Evolutionary conservation across 2,113 vertebrate genomes (phyloP), one percentile per base, ranked within the genome.

Genomic region (Xiphorhynchus elegans): DNA sequence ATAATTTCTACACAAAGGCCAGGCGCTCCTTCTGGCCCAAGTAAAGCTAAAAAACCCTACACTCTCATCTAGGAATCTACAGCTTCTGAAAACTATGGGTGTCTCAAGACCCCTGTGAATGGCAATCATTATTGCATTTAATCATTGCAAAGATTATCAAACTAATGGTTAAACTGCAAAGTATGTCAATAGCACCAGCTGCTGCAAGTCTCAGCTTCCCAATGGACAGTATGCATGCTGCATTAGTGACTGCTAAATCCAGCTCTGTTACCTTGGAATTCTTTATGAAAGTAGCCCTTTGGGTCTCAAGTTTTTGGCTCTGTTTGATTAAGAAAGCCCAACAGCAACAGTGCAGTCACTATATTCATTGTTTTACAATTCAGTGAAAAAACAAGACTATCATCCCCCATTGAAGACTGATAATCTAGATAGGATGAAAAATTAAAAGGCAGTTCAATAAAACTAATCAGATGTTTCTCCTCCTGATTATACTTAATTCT

Each of bases 221-320:
- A 42, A 33, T 28, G 6, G 21, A 39, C 23, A 73, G 31, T 40
- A 63, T 0, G 0, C 37, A 37, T 4, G 4, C 3, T 56, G 49
- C 21, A 4, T 33, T 26, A 89, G 25, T 1, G 3, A 50, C 24
- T 56, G 42, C 69, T 84, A 62, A 56, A 64, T 67, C 33, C 55
- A 90, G 33, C 69, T 8, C 13, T 50, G 20, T 40, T 80, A 53
- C 35, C 44, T 70, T 47, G 14, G 11, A 73, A 80, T 14, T 46
- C 9, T 20, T 50, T 62, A 13, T 4, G 9, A 20, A 70, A 85
- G 14, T 4, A 60, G 9, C 9, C 33, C 13, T 66, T 82, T 49
- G 37, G 11, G 67, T 40, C n/a, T 66, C 39, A 49, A 42, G 47
- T 21, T 75, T 73, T 77, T 40, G 63, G 20, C 8, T 13, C 15